Evolutionary conservation across 2,113 vertebrate genomes (phyloP).

Genomic region (Rhinogobius similis): DNA sequence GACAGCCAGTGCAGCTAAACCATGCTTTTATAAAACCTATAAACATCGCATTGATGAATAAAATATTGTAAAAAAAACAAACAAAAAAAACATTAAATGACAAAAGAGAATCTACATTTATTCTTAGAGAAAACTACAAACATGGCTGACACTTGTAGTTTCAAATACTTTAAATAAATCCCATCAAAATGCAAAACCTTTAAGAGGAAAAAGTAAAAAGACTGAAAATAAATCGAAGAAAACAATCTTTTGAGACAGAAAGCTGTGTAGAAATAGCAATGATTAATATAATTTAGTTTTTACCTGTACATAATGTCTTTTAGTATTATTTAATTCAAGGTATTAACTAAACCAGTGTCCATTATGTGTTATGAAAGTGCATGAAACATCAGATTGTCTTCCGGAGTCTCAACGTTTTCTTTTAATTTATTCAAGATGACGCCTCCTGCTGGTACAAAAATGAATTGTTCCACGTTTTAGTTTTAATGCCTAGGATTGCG

Average conservation of each 20-base stretch:
- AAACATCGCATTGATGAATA: no score
- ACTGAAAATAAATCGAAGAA: constrained; percentile 10
- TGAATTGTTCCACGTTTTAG: not conserved
- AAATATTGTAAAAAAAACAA: no score
- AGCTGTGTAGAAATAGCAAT: constrained; percentile 27
- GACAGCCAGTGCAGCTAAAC: no score
- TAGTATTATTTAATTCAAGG: constrained; percentile 69
- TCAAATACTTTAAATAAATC: constrained; percentile 2
- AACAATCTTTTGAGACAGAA: constrained; percentile 25
- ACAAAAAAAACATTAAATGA: no score
- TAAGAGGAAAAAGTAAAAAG: not conserved
- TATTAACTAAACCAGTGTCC: constrained; percentile 61
- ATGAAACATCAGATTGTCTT: constrained; percentile 51
- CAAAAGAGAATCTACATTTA: no score
- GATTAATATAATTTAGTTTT: constrained; percentile 44
- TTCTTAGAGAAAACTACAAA: constrained; percentile 3
- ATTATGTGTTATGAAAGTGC: constrained; percentile 24
- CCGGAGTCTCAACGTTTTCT: not conserved
- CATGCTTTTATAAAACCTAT: no score
- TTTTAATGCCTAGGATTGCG: not conserved
- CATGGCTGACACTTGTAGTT: not conserved
- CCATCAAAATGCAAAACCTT: constrained; percentile 15
- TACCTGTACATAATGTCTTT: constrained; percentile 63
- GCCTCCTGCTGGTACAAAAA: not conserved
- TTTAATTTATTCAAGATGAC: not conserved